These are phyloP conservation scores for Diadumene lineata DNA, from an alignment of 92 coral and sea anemone species.

Conservation along the genomic window DNA sequence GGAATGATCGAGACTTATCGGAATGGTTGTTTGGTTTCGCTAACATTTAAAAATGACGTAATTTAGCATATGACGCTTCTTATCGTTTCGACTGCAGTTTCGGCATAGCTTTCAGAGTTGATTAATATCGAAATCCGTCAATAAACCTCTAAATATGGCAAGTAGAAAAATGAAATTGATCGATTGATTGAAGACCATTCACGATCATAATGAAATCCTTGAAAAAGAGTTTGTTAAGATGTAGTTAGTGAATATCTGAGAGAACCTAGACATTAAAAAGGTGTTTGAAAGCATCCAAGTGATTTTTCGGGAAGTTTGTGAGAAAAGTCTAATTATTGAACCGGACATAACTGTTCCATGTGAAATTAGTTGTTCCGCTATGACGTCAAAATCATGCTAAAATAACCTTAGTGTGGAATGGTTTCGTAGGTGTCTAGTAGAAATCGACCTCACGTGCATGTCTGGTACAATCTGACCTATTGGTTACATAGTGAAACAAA, in stretches of 20 bases:
- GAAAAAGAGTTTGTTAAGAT: not conserved
- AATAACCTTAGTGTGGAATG: not conserved
- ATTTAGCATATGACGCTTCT: slow-evolving; percentile 9
- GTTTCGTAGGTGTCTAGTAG: slow-evolving; percentile 6
- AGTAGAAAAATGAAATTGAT: not conserved
- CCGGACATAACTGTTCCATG: slow-evolving; percentile 15
- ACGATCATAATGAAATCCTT: not conserved
- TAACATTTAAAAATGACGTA: slow-evolving; percentile 1
- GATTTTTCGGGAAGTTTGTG: not conserved
- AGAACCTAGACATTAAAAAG: not conserved
- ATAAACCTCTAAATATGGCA: not conserved
- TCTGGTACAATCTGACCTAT: slow-evolving; percentile 1
- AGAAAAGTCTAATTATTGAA: not conserved
- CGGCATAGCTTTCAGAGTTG: not conserved
- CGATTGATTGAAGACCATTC: not conserved
- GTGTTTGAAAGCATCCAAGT: not conserved
- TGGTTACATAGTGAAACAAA: slow-evolving; percentile 1
- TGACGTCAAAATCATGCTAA: not conserved
- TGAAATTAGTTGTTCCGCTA: slow-evolving; percentile 11
- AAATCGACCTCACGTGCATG: slow-evolving; percentile 4
- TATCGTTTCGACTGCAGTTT: not conserved
- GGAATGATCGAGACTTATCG: slow-evolving; percentile 29
- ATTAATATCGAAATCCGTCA: not conserved
- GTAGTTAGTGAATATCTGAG: not conserved
- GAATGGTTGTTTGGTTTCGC: slow-evolving; percentile 21